Evolutionary conservation across 2,888 invertebrate genomes (phyloP), one percentile per base, ranked within the genome.

Genomic region (Chrysotoxum bicinctum): DNA sequence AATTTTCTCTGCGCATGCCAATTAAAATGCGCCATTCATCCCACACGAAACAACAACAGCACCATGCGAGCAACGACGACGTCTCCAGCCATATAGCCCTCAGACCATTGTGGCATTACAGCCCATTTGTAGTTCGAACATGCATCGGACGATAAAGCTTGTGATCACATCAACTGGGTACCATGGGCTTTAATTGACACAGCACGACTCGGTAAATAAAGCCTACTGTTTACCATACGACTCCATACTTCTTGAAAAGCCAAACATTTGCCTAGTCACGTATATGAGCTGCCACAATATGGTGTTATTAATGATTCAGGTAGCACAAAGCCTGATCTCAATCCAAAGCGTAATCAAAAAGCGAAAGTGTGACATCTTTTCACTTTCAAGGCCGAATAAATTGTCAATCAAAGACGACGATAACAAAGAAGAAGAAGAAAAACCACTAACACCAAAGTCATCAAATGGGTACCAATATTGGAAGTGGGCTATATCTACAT

Each of bases 331-430:
- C 73, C 72, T 77, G 85, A 85, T 85, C 81, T 80, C 85, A 85
- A 85, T 85, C 64, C 80, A 74, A 73, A 77, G 69, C 81, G 85
- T 85, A 85, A 85, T 81, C 81, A 50, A 85, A 85, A 85, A 85
- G 85, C 85, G 85, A 85, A 85, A 85, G 85, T 85, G 85, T 85
- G 85, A 85, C 85, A 85, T 85, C 85, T 85, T 85, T 85, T 85
- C 85, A 81, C 85, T 85, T 85, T 85, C 85, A 85, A 85, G 85
- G 85, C 85, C 85, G 85, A 73, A 76, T 45, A 72, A 77, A 64
- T 76, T 50, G 54, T 79, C 66, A 73, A 76, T 56, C 75, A 48
- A 73, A 60, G 21, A 69, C 50, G 30, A 30, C 37, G 0, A 16
- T 8, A 26, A 43, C 50, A 21, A 58, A 58, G 35, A 48, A 69